A percentile compares a stretch with the other conserved stretches of the same genome.
Conservation (phyloP, 2,113 vertebrate genomes). For the Panthera uncia region DNA sequence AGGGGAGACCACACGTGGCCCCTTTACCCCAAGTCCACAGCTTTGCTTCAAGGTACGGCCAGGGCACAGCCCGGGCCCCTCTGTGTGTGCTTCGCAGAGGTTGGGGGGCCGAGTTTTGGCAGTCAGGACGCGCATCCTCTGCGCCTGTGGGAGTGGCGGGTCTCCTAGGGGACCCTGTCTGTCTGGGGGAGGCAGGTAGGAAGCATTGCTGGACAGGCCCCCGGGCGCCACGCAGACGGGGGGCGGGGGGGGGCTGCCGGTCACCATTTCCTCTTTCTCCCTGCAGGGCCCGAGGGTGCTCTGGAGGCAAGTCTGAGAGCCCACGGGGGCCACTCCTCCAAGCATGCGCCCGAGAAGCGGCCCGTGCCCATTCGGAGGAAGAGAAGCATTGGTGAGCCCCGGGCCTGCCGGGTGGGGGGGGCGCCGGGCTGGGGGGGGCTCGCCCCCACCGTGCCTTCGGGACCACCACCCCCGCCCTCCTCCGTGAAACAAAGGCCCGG, state of each 20-base stretch:
- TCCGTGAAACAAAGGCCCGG: background rate
- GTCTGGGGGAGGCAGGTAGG: background rate
- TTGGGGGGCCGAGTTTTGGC: background rate
- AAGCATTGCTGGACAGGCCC: background rate
- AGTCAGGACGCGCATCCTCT: background rate
- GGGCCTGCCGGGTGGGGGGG: too few relatives aligned
- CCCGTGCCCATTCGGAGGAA: constrained; percentile 92
- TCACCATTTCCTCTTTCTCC: constrained; percentile 50
- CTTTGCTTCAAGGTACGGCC: rapidly evolving
- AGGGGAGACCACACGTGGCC: too few relatives aligned
- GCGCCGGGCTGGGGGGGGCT: background rate
- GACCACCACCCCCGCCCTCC: background rate
- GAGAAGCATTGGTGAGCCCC: constrained; percentile 94
- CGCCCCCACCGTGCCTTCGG: background rate
- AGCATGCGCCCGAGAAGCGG: constrained; percentile 90
- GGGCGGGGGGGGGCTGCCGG: background rate
- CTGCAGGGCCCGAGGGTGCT: constrained; percentile 91
- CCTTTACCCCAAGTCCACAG: background rate
- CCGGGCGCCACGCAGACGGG: background rate
- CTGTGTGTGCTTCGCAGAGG: rapidly evolving
- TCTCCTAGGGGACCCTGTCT: background rate
- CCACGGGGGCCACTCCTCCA: constrained; percentile 85
- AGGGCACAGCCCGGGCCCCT: background rate
- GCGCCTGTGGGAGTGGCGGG: rapidly evolving
- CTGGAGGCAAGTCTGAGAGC: constrained; percentile 89